Base-by-base conservation (phyloP, 2,888 invertebrate genomes). In the Harpalus rubripes region DNA sequence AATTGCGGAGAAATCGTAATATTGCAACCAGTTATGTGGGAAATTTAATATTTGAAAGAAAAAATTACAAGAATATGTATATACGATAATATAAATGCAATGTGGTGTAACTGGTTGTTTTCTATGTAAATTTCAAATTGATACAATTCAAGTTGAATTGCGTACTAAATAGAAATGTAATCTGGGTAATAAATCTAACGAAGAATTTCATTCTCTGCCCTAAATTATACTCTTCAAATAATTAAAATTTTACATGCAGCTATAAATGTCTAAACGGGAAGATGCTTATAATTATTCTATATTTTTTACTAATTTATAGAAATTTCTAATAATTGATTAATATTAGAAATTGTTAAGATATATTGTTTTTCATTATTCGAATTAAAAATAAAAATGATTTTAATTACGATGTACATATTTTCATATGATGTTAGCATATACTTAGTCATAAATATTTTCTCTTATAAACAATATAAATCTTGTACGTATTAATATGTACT, bases 291-390 rank as follows among this genome's bases (percentile, higher is more conserved):
- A 32, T 32, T 32, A 32, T 32, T 32, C 6, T 32, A 32, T 22
- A 22, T 22, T 32, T 52, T 52, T 52, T 12, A 52, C 7, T 52
- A 12, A 52, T 52, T 12, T 12, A 52, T 52, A 52, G 44, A 52
- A 52, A 52, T 52, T 52, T 52, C 44, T 52, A 52, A 12, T 59
- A 10, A 65, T 26, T 59, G n/a, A 74, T 74, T 74, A 74, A 74
- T 74, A 15, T 44, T 41, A 74, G 72, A 74, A 74, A 74, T 44
- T 44, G 16, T 10, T 10, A 74, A 74, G 72, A 68, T 1, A 41
- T 15, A 41, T n/a, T 15, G 5, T 32, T 32, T 32, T 32, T 5
- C 6, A 32, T 32, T 32, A 32, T 32, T 32, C 32, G 32, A 32
- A 32, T 32, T 32, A 4, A 32, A 32, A 32, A 32, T 32, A 32